Base-by-base conservation (phyloP, 2,797 vertebrate genomes). In the Mormyrops boulengeri region DNA sequence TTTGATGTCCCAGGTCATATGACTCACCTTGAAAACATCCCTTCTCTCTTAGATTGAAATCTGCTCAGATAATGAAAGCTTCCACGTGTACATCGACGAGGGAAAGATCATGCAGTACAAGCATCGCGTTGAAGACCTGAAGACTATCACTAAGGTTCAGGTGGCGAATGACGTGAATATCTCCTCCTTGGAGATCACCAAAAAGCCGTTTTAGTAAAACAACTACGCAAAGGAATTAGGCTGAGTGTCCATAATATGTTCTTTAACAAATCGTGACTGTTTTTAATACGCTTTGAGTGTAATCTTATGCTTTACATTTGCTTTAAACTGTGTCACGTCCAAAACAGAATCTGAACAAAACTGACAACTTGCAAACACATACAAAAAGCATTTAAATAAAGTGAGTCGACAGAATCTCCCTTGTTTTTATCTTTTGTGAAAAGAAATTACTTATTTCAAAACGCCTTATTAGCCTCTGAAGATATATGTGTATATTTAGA, bases 111-210 rank as follows among this genome's bases (percentile, higher is more conserved):
- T 96, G 49, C 95, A 95, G 90, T 97, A 95, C 47, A 95, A 95
- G 1, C 96, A 96, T 85, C 93, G 95, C 0, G 93, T 95, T 85
- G 93, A 95, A 88, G 94, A 95, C 0, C 96, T 97, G 88, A 93
- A 94, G 0, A 90, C 93, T 55, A 92, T 96, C 93, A 96, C 93
- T 88, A 95, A 96, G 89, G 92, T 97, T 53, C 95, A 95, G 90
- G 95, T 97, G 89, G 93, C 95, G 52, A 94, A 96, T 0, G 95
- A 97, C 62, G 92, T 95, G 89, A 92, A 91, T 26, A 94, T 97
- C 93, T 96, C 94, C 41, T 95, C 95, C 0, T 93, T 96, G 87
- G 95, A 97, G 93, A 94, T 97, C 92, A 94, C 91, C 90, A 95
- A 94, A 88, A 93, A 93, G 62, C 88, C 89, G 77, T 91, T 89